These are phyloP conservation scores for Monomorium pharaonis DNA, from an alignment of 1,140 invertebrate genomes.

Conservation along the genomic window DNA sequence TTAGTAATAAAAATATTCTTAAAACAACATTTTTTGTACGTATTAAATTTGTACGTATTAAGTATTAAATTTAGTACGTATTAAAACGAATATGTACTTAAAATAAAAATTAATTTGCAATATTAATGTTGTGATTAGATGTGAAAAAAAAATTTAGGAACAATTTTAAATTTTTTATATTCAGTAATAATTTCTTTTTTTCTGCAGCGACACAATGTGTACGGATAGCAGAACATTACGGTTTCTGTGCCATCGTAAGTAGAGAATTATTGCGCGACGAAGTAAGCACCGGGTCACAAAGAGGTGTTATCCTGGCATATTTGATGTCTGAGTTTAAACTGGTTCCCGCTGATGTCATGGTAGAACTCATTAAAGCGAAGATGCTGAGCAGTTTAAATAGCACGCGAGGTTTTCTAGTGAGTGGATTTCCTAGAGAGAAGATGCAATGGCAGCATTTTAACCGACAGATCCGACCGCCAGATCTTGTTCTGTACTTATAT, in stretches of 20 bases:
- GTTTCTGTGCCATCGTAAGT: conserved; percentile 49
- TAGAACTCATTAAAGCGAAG: conserved; percentile 62
- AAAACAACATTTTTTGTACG: no score
- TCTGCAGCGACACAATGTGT: conserved; percentile 57
- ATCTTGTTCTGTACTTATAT: conserved; percentile 62
- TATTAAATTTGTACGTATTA: no score
- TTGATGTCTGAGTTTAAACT: conserved; percentile 55
- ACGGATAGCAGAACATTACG: conserved; percentile 52
- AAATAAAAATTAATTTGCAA: neutral
- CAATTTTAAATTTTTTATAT: neutral
- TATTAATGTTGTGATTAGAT: neutral
- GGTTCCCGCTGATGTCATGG: conserved; percentile 57
- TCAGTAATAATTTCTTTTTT: neutral
- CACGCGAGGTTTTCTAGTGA: conserved; percentile 60
- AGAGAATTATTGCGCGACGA: conserved; percentile 62
- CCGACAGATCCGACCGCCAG: conserved; percentile 32
- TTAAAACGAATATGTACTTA: neutral
- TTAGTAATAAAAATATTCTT: no score
- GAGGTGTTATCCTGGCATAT: conserved; percentile 53
- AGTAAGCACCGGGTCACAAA: conserved; percentile 30
- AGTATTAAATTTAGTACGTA: no score
- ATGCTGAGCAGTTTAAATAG: conserved; percentile 42
- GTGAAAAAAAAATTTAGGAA: neutral
- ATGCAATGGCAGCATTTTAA: conserved; percentile 61
- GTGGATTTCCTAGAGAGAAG: conserved; percentile 63